Conservation (phyloP, 2,113 vertebrate species). For the Sander lucioperca region DNA sequence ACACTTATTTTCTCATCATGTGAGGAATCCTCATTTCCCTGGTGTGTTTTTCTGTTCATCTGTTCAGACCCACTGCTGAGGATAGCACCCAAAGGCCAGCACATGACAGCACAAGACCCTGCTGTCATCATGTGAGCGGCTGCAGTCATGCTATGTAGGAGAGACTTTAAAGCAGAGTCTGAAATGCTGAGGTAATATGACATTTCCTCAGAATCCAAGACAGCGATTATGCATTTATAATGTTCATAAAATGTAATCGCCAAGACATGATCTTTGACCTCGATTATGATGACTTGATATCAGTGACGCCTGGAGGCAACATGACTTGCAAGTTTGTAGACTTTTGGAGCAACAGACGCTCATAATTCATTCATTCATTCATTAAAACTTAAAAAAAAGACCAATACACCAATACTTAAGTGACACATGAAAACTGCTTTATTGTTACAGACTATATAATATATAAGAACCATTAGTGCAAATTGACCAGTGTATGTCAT, state of each 20-base stretch:
- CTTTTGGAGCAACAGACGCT: not conserved
- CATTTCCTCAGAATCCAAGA: not conserved
- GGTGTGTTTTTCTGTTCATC: not conserved
- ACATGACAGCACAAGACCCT: slow-evolving; percentile 60
- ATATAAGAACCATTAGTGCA: slow-evolving; percentile 31
- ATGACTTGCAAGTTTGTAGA: not conserved
- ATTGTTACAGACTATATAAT: slow-evolving; percentile 36
- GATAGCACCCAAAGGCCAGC: slow-evolving; percentile 9
- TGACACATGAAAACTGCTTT: slow-evolving; percentile 41
- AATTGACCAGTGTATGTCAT: not conserved
- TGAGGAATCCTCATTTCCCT: slow-evolving; percentile 6
- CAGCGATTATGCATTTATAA: not conserved
- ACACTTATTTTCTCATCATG: slow-evolving; percentile 21
- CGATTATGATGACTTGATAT: not conserved
- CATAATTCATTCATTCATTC: not conserved
- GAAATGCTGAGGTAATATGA: not conserved
- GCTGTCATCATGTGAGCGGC: slow-evolving; percentile 40
- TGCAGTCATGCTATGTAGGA: not conserved
- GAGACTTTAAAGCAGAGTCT: not conserved
- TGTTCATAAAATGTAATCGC: not conserved
- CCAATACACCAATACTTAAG: not conserved
- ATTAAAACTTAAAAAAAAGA: not conserved
- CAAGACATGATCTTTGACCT: not conserved
- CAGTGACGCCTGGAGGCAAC: not conserved
- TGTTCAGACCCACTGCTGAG: not conserved